phyloP scores from a whole-genome alignment of 1,140 invertebrate species.

The Heliothis subflexa region DNA sequence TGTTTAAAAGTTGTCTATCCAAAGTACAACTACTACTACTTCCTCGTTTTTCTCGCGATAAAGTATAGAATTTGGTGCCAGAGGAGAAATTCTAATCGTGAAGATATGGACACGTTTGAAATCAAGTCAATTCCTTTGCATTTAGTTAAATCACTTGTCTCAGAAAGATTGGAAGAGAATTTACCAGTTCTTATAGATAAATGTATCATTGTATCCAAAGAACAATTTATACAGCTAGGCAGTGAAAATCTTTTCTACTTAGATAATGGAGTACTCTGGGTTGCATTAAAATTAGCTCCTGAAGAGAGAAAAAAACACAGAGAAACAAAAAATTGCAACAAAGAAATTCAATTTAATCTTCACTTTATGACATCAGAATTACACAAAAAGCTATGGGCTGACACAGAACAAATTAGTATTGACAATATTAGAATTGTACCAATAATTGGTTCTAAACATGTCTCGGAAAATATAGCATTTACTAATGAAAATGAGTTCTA shows the following conservation, averaged over 20 bases:
- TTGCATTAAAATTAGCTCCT: conserved; percentile 68
- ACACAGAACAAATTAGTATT: conserved; percentile 48
- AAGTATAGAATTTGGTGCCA: conserved; percentile 73
- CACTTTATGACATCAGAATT: conserved; percentile 75
- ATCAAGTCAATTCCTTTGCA: conserved; percentile 66
- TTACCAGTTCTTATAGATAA: conserved; percentile 67
- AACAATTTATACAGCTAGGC: conserved; percentile 71
- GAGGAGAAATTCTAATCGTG: conserved; percentile 52
- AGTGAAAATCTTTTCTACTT: conserved; percentile 79
- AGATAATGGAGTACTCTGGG: conserved; percentile 78
- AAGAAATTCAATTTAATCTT: conserved; percentile 65
- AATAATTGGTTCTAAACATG: conserved; percentile 70
- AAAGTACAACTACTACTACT: conserved; percentile 76
- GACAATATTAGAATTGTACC: conserved; percentile 74
- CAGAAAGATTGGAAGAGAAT: conserved; percentile 64
- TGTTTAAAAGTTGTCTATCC: conserved; percentile 79
- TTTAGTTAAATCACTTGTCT: conserved; percentile 59
- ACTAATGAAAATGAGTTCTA: conserved; percentile 73
- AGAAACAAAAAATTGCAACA: conserved; percentile 56
- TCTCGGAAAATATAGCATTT: conserved; percentile 63
- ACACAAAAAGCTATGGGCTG: conserved; percentile 72
- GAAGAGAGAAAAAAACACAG: conserved; percentile 64
- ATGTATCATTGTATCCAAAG: conserved; percentile 75
- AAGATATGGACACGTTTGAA: conserved; percentile 62
- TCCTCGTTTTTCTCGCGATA: conserved; percentile 77